Conservation (phyloP, 2,888 invertebrate genomes). For the Drosophila rellima region DNA sequence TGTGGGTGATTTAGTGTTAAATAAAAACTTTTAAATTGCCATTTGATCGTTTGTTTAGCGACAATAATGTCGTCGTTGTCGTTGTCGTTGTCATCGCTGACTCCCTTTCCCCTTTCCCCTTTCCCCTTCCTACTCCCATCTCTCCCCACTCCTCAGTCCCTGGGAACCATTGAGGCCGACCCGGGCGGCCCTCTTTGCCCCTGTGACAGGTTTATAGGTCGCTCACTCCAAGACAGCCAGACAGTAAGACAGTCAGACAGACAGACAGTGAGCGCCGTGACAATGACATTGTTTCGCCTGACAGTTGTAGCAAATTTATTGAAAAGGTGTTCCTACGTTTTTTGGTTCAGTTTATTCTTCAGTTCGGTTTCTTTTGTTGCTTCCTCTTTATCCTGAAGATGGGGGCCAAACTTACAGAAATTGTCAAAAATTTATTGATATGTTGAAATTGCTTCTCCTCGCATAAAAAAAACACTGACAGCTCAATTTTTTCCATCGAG, state of each 20-base stretch:
- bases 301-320: conserved; percentile 82
- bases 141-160: conserved; percentile 2
- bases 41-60: conserved; percentile 85
- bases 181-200: conserved; percentile 42
- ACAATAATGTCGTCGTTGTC: conserved; percentile 80
- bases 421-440: conserved; percentile 81
- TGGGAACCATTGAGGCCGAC: conserved; percentile 36
- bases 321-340: conserved; percentile 74
- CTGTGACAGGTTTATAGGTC: conserved; percentile 78
- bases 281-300: conserved; percentile 81
- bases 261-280: conserved; percentile 60
- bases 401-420: conserved; percentile 45
- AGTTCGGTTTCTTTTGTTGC: conserved; percentile 10
- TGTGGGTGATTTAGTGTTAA: conserved; percentile 82
- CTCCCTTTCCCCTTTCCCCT: conserved; percentile 19
- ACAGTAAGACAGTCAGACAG: conserved; percentile 12
- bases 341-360: conserved; percentile 19
- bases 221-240: conserved; percentile 49
- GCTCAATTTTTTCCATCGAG: conserved; percentile 66
- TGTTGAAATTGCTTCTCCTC: conserved; percentile 74
- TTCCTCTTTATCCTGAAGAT: background rate
- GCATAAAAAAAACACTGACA: conserved; percentile 66
- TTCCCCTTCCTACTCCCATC: background rate
- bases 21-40: conserved; percentile 84
- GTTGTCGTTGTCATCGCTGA: conserved; percentile 48